A percentile compares a stretch with the other conserved stretches of the same genome.
Conservation (phyloP, 2,113 vertebrate genomes). For the Myotis lucifugus region DNA sequence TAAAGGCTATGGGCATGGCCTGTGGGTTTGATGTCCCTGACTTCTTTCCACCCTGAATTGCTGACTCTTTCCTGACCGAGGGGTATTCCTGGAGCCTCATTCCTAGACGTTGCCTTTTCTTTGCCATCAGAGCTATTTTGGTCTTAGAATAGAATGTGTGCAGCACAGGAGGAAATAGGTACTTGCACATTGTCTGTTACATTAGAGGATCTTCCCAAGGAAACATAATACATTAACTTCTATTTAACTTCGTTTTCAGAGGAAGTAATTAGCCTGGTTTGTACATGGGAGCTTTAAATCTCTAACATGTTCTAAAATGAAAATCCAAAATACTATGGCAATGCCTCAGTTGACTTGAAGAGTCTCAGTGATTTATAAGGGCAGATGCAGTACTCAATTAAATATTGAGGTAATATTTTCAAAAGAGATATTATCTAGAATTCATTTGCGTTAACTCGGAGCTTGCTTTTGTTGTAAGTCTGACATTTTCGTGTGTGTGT, state of each 20-base stretch:
- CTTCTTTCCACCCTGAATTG: background rate
- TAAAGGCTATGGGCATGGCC: background rate
- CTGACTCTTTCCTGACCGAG: background rate
- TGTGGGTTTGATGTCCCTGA: no score
- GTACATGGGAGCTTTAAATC: conserved; percentile 20
- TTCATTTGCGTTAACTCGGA: conserved; percentile 19
- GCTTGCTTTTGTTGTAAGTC: background rate
- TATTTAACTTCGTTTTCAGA: background rate
- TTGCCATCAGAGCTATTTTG: background rate
- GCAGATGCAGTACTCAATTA: conserved; percentile 27
- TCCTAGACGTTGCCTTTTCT: background rate
- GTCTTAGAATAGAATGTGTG: background rate
- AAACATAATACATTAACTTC: background rate
- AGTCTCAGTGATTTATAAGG: conserved; percentile 13
- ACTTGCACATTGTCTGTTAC: background rate
- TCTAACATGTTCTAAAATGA: conserved; percentile 5
- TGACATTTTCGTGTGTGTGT: background rate
- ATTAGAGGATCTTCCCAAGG: background rate
- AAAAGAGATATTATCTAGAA: background rate
- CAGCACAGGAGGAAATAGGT: background rate
- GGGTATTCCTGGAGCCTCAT: background rate
- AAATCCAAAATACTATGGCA: conserved; percentile 45
- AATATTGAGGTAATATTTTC: conserved; percentile 26
- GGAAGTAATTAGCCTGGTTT: background rate
- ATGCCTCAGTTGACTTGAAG: background rate